Base-by-base conservation (phyloP, 2,888 invertebrate species). In the Netelia inedita region DNA sequence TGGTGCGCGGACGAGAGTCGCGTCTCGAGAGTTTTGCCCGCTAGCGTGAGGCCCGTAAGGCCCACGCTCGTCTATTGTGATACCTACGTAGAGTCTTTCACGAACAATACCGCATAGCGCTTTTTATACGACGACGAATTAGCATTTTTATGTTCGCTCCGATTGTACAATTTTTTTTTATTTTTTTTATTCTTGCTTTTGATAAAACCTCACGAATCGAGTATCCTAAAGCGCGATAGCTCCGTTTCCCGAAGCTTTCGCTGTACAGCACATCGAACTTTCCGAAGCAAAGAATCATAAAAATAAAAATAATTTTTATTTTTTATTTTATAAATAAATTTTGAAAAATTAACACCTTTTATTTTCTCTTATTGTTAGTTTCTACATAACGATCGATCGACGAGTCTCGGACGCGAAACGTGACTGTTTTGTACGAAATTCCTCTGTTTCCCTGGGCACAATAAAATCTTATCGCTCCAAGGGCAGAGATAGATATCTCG, bases 61-160 rank as follows among this genome's bases (percentile, higher is more conserved):
- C 86, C 81, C 85, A 86, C 79, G 83, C 83, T 63, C 72, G 16
- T 9, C 84, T 41, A 86, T 85, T 85, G 86, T 83, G 55, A 79
- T 43, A 59, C 35, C 28, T 73, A 46, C 43, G 28, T 43, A 43
- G 35, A 14, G 35, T 59, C 59, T 69, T 73, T 21, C 46, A 46
- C 63, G 72, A 84, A 84, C 83, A 84, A 84, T 84, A 76, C 53
- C 43, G 66, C 68, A 61, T 28, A 59, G 11, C 28, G 41, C 66
- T n/a, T 43, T 46, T 80, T 41, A 46, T 43, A n/a, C 59, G 61
- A 46, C 46, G 21, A 41, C 55, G 68, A 73, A 84, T 84, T 80
- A 80, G 11, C 83, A 75, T 80, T 75, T 76, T 80, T 57, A 55
- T 68, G 53, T 41, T 55, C 55, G 71, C 28, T 55, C 16, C 50